Evolutionary conservation across 2,888 invertebrate genomes (phyloP), one percentile per base, ranked within the genome.

Genomic region (Caenorhabditis japonica): DNA sequence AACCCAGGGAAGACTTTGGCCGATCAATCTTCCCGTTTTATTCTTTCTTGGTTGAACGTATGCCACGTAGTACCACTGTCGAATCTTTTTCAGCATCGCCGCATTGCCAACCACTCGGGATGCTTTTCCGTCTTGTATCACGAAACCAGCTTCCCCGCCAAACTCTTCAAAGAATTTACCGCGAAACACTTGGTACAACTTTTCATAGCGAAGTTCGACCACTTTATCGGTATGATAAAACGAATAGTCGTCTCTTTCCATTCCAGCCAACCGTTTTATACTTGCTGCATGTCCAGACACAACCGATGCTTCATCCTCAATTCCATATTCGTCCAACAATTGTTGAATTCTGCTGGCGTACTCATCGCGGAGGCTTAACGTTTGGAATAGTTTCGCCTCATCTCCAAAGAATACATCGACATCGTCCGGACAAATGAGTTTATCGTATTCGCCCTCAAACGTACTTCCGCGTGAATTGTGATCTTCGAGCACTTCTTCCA

Each of bases 211-310:
- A 44, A 83, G 66, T 46, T 84, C 83, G 13, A 85, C 83, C 23
- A 85, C 75, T 38, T 81, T 80, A 46, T 85, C 85, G 25, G 85
- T 84, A 51, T 84, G 84, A 69, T 82, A 85, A 75, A 83, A 85
- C n/a, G 80, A 77, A 59, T 81, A 84, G 59, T 84, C 83, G 51
- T 82, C 80, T 30, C 68, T 52, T 47, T 84, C 83, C 83, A 83
- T 83, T 38, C 76, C 79, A 4, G 80, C 78, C 5, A 84, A 51
- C 23, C 85, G 52, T 19, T 73, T 76, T 46, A 76, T 70, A n/a
- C 51, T 52, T 8, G 75, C 62, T 3, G 75, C 69, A 38, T 75
- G 75, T 43, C 75, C 84, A 7, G 80, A 79, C 8, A 85, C 78
- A 12, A 85, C 59, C 5, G 76, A 69, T 7, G 82, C 85, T 46